Base-by-base conservation (phyloP, 2,797 vertebrate species). In the Nannoperca australis region DNA sequence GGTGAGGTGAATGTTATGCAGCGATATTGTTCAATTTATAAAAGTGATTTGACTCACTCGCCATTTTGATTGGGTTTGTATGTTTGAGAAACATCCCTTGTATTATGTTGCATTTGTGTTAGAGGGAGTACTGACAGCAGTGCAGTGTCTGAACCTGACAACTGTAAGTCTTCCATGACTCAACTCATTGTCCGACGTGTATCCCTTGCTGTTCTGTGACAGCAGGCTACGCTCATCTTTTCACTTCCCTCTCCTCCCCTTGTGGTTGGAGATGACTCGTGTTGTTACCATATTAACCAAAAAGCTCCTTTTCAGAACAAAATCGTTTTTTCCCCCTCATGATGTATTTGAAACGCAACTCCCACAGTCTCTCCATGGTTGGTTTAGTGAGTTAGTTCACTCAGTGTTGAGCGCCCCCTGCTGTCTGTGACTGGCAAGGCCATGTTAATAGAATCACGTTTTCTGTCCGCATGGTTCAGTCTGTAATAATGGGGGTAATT, bases 401-500 rank as follows among this genome's bases (percentile, higher is more conserved):
- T 63, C 53, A 17, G 24, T 45, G 30, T 30, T 75, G 71, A 68
- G 20, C 58, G 4, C 66, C 62, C 60, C 85, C 85, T 87, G 84
- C 81, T 85, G 84, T 71, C 59, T 50, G 53, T 34, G 22, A 54
- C 15, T 44, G 32, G 51, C 63, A 61, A 20, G 66, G 22, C 24
- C 6, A 5, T 24, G 45, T 53, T 81, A 82, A 86, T 85, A 22
- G 63, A 85, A 72, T 83, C 66, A 81, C 42, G n/a, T 83, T 73
- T 84, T 47, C 60, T 63, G 79, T 78, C 85, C 69, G 85, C 73
- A 64, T 78, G 58, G 65, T 59, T 82, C 78, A 60, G 12, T 73
- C 60, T 66, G 67, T 79, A 68, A 55, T 79, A 70, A 75, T 45
- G 68, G 49, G 72, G 76, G 56, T 88, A 76, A 89, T 82, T 89